Percentiles rank a stretch among this genome's conserved stretches.
phyloP scores from a whole-genome alignment of 2,113 vertebrate genomes.

The Oplegnathus fasciatus region DNA sequence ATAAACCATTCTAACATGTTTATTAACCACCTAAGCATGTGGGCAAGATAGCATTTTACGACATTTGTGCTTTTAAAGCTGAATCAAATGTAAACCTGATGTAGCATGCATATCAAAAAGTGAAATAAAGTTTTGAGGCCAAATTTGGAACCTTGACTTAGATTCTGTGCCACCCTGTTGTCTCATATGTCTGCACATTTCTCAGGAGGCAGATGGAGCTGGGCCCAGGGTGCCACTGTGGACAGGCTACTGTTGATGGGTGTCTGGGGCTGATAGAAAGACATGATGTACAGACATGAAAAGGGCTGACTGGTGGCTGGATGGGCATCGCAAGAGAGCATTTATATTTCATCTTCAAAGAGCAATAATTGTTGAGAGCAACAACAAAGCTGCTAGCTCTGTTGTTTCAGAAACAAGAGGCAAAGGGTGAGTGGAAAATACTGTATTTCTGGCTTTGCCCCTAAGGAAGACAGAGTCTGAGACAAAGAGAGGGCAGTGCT shows the following conservation, averaged over 20 bases:
- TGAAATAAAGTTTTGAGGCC: not conserved
- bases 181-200: conserved; percentile 26
- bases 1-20: not conserved
- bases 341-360: conserved; percentile 50
- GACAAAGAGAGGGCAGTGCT: not conserved
- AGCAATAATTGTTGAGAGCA: conserved; percentile 23
- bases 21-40: not conserved
- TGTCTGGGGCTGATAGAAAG: conserved; percentile 66
- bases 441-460: conserved; percentile 14
- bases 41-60: no score
- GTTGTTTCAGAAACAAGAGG: conserved; percentile 45
- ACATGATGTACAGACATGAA: conserved; percentile 38
- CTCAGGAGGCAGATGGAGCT: conserved; percentile 7
- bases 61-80: not conserved
- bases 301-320: conserved; percentile 45
- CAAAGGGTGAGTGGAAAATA: conserved; percentile 7
- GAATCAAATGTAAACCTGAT: not conserved
- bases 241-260: conserved; percentile 42
- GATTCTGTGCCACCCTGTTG: not conserved
- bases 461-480: conserved; percentile 1
- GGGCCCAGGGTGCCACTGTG: conserved; percentile 27
- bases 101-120: not conserved
- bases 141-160: not conserved
- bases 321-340: conserved; percentile 53
- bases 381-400: conserved; percentile 29